These are phyloP conservation scores for Neomorphus geoffroyi DNA, from an alignment of 2,797 vertebrate species.

Conservation along the genomic window DNA sequence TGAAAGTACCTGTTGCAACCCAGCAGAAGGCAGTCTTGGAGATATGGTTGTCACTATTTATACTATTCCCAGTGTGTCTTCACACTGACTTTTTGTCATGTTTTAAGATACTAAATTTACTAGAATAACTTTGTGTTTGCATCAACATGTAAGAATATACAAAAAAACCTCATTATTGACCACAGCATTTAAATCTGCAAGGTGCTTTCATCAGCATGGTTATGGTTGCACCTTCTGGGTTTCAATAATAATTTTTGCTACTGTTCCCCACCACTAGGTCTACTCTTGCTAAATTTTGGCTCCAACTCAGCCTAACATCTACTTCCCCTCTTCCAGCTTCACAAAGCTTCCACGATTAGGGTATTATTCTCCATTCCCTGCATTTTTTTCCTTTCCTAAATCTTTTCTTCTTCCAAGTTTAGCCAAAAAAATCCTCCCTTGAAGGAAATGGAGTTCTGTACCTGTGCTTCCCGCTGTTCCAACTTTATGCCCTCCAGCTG, in stretches of 20 bases:
- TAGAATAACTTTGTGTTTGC: background rate
- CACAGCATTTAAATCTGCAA: background rate
- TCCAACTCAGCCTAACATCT: background rate
- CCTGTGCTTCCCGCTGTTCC: background rate
- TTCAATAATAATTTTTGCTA: background rate
- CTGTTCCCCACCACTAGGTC: background rate
- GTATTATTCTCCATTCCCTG: background rate
- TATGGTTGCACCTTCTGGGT: background rate
- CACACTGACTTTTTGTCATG: background rate
- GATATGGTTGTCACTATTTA: background rate
- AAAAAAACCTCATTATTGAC: accelerated
- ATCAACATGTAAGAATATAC: background rate
- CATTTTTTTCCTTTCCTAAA: background rate
- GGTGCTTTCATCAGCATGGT: background rate
- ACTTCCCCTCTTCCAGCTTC: background rate
- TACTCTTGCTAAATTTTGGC: background rate
- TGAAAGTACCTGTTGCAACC: background rate
- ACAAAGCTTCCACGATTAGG: background rate
- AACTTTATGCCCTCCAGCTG: background rate
- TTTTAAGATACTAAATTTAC: background rate
- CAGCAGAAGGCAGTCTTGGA: background rate
- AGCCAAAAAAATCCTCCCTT: background rate
- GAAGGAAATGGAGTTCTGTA: background rate
- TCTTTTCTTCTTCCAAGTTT: background rate
- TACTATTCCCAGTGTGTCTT: background rate